Evolutionary conservation across 1,140 invertebrate species (phyloP).

Genomic region (Hycleus cichorii): DNA sequence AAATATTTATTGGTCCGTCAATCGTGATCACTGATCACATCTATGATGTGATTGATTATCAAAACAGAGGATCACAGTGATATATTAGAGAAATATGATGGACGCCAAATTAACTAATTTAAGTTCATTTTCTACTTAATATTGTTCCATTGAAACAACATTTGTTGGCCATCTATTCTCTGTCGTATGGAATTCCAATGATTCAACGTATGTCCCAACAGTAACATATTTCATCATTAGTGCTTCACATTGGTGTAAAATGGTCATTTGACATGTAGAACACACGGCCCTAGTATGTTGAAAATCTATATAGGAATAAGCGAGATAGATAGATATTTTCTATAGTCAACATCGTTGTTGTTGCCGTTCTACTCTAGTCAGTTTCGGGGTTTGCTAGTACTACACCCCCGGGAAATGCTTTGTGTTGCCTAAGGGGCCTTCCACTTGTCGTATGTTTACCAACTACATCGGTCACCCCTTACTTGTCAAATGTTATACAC

Average conservation of each 20-base stretch:
- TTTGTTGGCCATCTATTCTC: slow-evolving; percentile 18
- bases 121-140: slow-evolving; percentile 1
- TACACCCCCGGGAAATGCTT: slow-evolving; percentile 19
- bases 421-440: slow-evolving; percentile 12
- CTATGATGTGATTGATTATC: slow-evolving; percentile 20
- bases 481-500: slow-evolving; percentile 19
- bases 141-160: slow-evolving; percentile 4
- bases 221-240: slow-evolving; percentile 44
- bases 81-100: too few relatives aligned
- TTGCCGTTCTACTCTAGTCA: not conserved
- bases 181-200: slow-evolving; percentile 17
- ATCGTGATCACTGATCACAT: slow-evolving; percentile 18
- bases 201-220: slow-evolving; percentile 19
- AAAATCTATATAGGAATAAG: not conserved
- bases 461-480: slow-evolving; percentile 2
- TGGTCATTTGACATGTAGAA: slow-evolving; percentile 44
- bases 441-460: slow-evolving; percentile 15
- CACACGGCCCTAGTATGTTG: slow-evolving; percentile 17
- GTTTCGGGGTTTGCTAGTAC: slow-evolving; percentile 9
- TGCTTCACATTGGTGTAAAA: slow-evolving; percentile 40
- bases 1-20: slow-evolving; percentile 9
- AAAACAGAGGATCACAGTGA: not conserved
- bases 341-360: not conserved
- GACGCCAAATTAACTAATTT: not conserved
- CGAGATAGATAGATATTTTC: too few relatives aligned